Percentiles rank a stretch among this genome's conserved stretches.
These are phyloP conservation scores for Drosophila melanosoma DNA, from an alignment of 2,888 invertebrate genomes.

Conservation along the genomic window DNA sequence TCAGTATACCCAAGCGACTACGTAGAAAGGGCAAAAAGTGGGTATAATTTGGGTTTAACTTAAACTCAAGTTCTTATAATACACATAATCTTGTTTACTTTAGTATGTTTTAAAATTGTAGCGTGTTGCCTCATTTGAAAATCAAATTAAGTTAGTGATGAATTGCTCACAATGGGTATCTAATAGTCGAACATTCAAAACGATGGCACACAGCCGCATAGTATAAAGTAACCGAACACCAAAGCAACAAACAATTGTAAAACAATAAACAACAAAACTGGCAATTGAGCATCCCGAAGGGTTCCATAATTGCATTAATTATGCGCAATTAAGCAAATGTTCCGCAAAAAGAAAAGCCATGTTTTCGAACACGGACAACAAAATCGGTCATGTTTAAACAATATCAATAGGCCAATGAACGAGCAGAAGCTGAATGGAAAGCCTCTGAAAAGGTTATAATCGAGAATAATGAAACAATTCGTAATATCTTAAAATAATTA, in stretches of 20 bases:
- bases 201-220: too few relatives aligned
- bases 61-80: not conserved
- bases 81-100: too few relatives aligned
- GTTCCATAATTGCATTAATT: slow-evolving; percentile 46
- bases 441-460: not conserved
- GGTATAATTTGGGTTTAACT: not conserved
- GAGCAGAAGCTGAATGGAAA: not conserved
- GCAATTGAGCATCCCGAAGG: slow-evolving; percentile 5
- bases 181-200: not conserved
- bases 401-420: slow-evolving; percentile 16
- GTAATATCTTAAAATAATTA: too few relatives aligned
- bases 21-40: not conserved
- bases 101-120: not conserved
- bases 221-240: not conserved
- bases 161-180: not conserved
- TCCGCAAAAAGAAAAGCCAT: slow-evolving; percentile 17
- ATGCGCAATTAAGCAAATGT: slow-evolving; percentile 53
- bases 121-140: not conserved
- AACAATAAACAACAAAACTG: slow-evolving; percentile 22
- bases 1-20: not conserved
- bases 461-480: not conserved
- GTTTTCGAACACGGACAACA: not conserved
- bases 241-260: slow-evolving; percentile 1
- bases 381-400: slow-evolving; percentile 14
- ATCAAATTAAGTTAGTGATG: not conserved